These are phyloP conservation scores for Drosophila eugracilis DNA, from an alignment of 1,140 invertebrate genomes.

Conservation along the genomic window DNA sequence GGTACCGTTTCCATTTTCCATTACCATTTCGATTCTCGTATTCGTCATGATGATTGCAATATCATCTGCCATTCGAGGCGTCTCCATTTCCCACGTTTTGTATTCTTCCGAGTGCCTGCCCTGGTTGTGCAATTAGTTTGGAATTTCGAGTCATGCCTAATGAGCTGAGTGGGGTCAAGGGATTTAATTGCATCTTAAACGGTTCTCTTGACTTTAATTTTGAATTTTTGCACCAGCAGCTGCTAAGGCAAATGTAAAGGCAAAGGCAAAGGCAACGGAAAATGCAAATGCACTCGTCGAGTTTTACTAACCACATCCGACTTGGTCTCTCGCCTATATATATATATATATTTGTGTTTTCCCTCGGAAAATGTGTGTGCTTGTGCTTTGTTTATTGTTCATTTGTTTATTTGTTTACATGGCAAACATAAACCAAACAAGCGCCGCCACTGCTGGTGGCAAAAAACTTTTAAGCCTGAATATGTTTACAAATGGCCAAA, in stretches of 20 bases:
- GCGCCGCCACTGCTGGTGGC: constrained; percentile 67
- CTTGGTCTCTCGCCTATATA: constrained; percentile 36
- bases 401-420: constrained; percentile 74
- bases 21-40: constrained; percentile 34
- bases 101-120: not conserved
- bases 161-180: constrained; percentile 49
- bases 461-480: constrained; percentile 42
- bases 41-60: constrained; percentile 61
- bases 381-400: constrained; percentile 51
- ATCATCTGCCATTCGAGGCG: constrained; percentile 70
- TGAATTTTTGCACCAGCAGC: constrained; percentile 25
- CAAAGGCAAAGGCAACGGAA: constrained; percentile 23
- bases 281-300: constrained; percentile 27
- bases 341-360: constrained; percentile 44
- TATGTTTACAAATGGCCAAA: constrained; percentile 34
- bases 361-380: constrained; percentile 12
- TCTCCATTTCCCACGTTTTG: constrained; percentile 73
- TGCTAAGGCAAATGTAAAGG: constrained; percentile 34
- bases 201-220: constrained; percentile 39
- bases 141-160: constrained; percentile 41
- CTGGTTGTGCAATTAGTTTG: constrained; percentile 50
- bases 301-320: constrained; percentile 4
- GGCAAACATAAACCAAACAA: constrained; percentile 73
- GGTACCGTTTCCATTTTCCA: constrained; percentile 41
- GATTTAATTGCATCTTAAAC: constrained; percentile 70